These are phyloP conservation scores for Meandrina meandrites DNA, from an alignment of 92 coral and sea anemone species.

Conservation along the genomic window DNA sequence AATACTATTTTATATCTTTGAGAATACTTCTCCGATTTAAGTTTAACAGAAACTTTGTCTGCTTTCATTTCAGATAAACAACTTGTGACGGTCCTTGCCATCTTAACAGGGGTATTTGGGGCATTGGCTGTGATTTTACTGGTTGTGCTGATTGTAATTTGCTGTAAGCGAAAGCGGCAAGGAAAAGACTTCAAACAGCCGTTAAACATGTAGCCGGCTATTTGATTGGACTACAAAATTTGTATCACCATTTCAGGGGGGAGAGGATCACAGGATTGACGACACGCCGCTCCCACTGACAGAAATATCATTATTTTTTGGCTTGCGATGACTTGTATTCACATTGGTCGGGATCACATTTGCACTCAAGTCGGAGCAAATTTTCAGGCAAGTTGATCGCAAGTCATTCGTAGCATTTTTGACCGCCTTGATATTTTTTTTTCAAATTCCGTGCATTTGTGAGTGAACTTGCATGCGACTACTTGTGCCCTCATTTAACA, in stretches of 20 bases:
- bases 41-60: not conserved
- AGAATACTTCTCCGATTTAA: not conserved
- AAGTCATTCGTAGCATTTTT: too few relatives aligned
- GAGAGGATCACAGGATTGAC: not conserved
- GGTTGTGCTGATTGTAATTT: not conserved
- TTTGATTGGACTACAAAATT: not conserved
- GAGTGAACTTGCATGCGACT: too few relatives aligned
- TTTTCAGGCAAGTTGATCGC: too few relatives aligned
- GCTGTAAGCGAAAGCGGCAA: not conserved
- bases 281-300: too few relatives aligned
- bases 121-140: conserved; percentile 21
- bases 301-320: too few relatives aligned
- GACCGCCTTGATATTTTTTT: too few relatives aligned
- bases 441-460: too few relatives aligned
- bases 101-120: conserved; percentile 16
- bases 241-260: not conserved
- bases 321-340: too few relatives aligned
- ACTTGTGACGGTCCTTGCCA: conserved; percentile 1
- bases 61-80: not conserved
- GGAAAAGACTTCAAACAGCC: not conserved
- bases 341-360: too few relatives aligned
- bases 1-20: too few relatives aligned
- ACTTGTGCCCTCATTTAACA: too few relatives aligned
- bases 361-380: too few relatives aligned
- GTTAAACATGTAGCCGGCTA: not conserved